These are phyloP conservation scores for Drosophila mayaguana DNA, from an alignment of 2,888 invertebrate species.

Conservation along the genomic window DNA sequence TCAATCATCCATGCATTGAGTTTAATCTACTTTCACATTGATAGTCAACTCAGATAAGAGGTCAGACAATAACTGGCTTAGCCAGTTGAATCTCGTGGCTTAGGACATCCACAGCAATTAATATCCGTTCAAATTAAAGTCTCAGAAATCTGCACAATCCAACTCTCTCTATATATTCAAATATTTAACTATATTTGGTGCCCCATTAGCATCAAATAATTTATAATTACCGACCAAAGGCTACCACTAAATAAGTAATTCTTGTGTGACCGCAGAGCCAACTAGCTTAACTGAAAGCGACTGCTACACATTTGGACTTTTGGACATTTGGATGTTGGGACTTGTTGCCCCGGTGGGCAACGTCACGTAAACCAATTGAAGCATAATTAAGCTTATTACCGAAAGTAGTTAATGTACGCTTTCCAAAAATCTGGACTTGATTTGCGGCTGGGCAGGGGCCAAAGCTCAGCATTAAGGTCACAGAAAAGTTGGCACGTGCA, in stretches of 20 bases:
- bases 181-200: neutral
- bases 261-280: constrained; percentile 7
- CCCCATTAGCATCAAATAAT: constrained; percentile 9
- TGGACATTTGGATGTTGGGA: constrained; percentile 24
- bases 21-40: too few species aligned
- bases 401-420: constrained; percentile 62
- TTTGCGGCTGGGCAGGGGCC: constrained; percentile 40
- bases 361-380: constrained; percentile 78
- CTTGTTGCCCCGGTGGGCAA: constrained; percentile 35
- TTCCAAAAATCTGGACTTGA: constrained; percentile 50
- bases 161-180: neutral
- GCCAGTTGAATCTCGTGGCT: too few species aligned
- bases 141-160: neutral
- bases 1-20: neutral
- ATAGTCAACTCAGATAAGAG: too few species aligned
- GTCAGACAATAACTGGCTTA: too few species aligned
- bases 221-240: constrained; percentile 23
- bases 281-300: constrained; percentile 25
- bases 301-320: constrained; percentile 34
- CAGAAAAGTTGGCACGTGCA: constrained; percentile 26
- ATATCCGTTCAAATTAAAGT: neutral
- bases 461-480: constrained; percentile 52
- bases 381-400: constrained; percentile 83
- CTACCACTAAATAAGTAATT: constrained; percentile 41
- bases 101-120: too few species aligned